Evolutionary conservation across 1,140 invertebrate species (phyloP), one percentile per base, ranked within the genome.

Genomic region (Microplitis mediator): DNA sequence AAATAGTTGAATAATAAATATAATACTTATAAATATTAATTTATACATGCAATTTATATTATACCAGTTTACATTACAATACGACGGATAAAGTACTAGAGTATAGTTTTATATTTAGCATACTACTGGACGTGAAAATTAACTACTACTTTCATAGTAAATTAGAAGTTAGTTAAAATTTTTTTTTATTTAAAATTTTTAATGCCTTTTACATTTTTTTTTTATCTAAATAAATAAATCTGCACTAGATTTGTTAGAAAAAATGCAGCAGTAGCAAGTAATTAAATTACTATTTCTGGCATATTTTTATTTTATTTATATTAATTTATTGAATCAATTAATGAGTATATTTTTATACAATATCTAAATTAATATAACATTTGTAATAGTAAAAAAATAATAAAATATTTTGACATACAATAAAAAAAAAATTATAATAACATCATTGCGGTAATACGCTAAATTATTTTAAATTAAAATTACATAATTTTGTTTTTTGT

Each of bases 1-100:
- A 72, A 35, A 64, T n/a, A 61, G 9, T 58, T 32, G 35, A 72
- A 52, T 58, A 58, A 58, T 72, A 71, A 65, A 65, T 65, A 56
- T 71, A 65, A 62, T 71, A 71, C 51, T 65, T 71, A 16, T 52
- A 63, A 32, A 62, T 31, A 63, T 35, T 69, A 69, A 16, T 14
- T 8, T 58, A 23, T 16, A 66, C 34, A 13, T 16, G 60, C 60
- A 36, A 69, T 54, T 36, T 60, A 52, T 32, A 58, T 36, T 2
- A 69, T 36, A 45, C 58, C 35, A 61, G 11, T 54, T 54, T 61
- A 61, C 35, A 13, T 36, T 16, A n/a, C 58, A 61, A n/a, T 39
- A 16, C 56, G 39, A 39, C 61, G 36, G 68, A 70, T 69, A 31
- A 14, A 60, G 8, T 34, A 58, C 14, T 60, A 4, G 34, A 45